Evolutionary conservation across 2,797 vertebrate genomes (phyloP), one percentile per base, ranked within the genome.

Genomic region (Argya squamiceps): DNA sequence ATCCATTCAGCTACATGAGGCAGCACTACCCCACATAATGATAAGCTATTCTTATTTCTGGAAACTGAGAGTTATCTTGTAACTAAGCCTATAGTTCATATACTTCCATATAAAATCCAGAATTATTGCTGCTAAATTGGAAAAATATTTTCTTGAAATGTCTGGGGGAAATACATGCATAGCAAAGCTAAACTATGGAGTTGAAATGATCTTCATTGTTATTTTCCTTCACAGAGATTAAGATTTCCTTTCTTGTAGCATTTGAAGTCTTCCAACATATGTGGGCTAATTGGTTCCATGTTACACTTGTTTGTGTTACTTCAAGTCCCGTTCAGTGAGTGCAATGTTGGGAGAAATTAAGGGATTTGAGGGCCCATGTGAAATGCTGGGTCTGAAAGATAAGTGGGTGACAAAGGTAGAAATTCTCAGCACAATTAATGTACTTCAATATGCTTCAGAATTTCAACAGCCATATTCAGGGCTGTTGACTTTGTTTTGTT

Each of bases 271-370:
- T 90, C 64, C 58, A 80, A 4, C 10, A 9, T 80, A 55, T 23
- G 41, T 93, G 63, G 44, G n/a, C n/a, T 94, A 89, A 85, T 65
- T 94, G 34, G 49, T 88, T 96, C 65, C 64, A 13, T 69, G 56
- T 94, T 88, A 63, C 34, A 59, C 19, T 91, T 88, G 41, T 60
- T 79, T 67, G n/a, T 92, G 44, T 79, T 86, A 41, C 80, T 93
- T 76, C 23, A 85, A 68, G 77, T 89, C 32, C 62, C 77, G 34
- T 86, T 91, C 69, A 82, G 13, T 70, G 39, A 82, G 13, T 70
- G 39, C 88, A 68, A 75, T 69, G 63, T 41, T 44, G 79, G 71
- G 73, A 78, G 50, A 87, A 92, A 76, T 81, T 65, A 82, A 67
- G 63, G n/a, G 29, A 34, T 78, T 78, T 85, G 39, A 69, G 60